Conservation (phyloP, 2,113 vertebrate genomes). For the Lepus europaeus region DNA sequence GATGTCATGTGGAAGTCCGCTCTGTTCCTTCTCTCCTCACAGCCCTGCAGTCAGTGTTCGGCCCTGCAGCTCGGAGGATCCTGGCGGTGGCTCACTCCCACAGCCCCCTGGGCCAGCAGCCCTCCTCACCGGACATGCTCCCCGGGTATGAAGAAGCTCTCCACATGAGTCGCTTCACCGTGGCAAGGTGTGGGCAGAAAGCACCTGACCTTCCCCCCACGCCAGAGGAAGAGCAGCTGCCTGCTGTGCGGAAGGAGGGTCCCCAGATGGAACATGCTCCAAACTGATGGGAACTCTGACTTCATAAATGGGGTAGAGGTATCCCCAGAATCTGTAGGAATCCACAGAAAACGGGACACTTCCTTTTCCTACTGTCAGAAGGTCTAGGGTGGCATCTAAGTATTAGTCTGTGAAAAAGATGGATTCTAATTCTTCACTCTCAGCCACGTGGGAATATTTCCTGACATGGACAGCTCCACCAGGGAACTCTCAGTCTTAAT, state of each 20-base stretch:
- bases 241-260: not conserved
- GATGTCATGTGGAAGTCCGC: rapidly evolving
- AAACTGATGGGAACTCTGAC: not conserved
- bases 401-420: not conserved
- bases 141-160: slow-evolving; percentile 89
- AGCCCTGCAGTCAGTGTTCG: slow-evolving; percentile 89
- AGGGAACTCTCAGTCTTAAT: not conserved
- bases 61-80: slow-evolving; percentile 88
- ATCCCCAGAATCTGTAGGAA: not conserved
- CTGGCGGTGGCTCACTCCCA: slow-evolving; percentile 87
- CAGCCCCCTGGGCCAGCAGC: slow-evolving; percentile 56
- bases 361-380: not conserved
- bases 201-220: slow-evolving; percentile 83
- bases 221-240: slow-evolving; percentile 81
- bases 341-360: not conserved
- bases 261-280: not conserved
- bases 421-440: not conserved
- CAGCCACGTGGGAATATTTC: not conserved
- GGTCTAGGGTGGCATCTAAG: not conserved
- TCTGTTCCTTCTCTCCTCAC: slow-evolving; percentile 20
- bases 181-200: slow-evolving; percentile 83
- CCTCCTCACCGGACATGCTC: slow-evolving; percentile 79
- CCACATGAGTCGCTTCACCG: slow-evolving; percentile 88
- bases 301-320: not conserved
- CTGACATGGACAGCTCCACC: not conserved